A percentile compares a stretch with the other conserved stretches of the same genome.
phyloP scores from a whole-genome alignment of 2,113 vertebrate genomes.

The Urocynchramus pylzowi region DNA sequence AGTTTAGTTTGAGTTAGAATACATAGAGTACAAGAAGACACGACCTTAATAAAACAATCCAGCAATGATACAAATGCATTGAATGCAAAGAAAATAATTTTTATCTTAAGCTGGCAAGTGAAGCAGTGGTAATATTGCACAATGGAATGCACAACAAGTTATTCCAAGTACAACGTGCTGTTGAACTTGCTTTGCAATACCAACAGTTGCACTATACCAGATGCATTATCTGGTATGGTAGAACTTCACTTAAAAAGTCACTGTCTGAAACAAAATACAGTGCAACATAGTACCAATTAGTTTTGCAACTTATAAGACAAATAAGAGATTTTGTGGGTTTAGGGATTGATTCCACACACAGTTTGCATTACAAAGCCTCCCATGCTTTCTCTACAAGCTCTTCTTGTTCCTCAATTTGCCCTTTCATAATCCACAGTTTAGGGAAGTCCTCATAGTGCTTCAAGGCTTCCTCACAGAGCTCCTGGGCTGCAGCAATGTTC shows the following conservation, averaged over 20 bases:
- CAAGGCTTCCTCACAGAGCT: conserved; percentile 88
- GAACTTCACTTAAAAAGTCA: background rate
- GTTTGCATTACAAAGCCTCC: conserved; percentile 73
- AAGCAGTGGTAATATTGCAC: background rate
- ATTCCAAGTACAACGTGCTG: background rate
- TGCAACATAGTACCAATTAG: background rate
- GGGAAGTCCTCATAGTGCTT: conserved; percentile 90
- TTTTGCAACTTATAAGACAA: background rate
- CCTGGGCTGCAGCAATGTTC: conserved; percentile 85
- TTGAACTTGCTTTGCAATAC: background rate
- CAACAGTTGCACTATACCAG: background rate
- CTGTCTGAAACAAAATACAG: background rate
- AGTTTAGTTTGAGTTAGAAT: background rate
- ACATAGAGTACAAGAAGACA: background rate
- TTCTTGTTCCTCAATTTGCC: conserved; percentile 88
- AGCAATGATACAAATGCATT: background rate
- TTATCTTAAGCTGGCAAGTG: background rate
- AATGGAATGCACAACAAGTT: background rate
- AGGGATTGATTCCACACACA: background rate
- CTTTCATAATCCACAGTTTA: conserved; percentile 96
- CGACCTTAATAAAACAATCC: background rate
- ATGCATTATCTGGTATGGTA: background rate
- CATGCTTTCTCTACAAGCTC: conserved; percentile 81
- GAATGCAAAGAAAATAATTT: background rate
- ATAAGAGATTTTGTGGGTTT: background rate